Conservation (phyloP, 2,113 vertebrate species). For the Paradisaea rubra region DNA sequence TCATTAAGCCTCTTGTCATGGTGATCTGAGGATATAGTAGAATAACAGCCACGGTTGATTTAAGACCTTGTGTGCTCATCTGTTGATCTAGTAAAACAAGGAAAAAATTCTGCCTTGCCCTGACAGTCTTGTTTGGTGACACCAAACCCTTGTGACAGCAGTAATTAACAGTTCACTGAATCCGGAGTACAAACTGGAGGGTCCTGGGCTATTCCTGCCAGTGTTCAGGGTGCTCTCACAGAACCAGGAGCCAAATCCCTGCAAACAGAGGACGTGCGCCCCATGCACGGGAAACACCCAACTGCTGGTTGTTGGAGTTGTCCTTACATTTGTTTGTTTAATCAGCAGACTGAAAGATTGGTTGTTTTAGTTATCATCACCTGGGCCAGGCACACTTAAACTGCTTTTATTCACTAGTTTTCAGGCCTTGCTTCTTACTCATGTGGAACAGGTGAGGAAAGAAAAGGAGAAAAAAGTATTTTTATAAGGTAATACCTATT, state of each 20-base stretch:
- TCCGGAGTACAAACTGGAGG: background rate
- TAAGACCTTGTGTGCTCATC: background rate
- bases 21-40: background rate
- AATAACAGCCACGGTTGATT: background rate
- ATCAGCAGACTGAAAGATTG: background rate
- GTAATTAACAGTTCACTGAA: background rate
- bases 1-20: background rate
- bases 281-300: rapidly evolving
- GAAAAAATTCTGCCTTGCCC: background rate
- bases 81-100: background rate
- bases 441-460: background rate
- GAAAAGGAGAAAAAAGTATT: background rate
- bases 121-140: background rate
- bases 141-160: background rate
- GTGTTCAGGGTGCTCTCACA: background rate
- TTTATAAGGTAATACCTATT: background rate
- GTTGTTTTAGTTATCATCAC: background rate
- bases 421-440: background rate
- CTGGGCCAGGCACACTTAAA: background rate
- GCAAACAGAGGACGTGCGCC: rapidly evolving
- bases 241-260: rapidly evolving
- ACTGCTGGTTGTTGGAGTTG: background rate
- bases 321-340: background rate
- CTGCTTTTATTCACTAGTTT: background rate
- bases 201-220: rapidly evolving